Conservation (phyloP, 2,888 invertebrate genomes). For the Aethes cnicana region DNA sequence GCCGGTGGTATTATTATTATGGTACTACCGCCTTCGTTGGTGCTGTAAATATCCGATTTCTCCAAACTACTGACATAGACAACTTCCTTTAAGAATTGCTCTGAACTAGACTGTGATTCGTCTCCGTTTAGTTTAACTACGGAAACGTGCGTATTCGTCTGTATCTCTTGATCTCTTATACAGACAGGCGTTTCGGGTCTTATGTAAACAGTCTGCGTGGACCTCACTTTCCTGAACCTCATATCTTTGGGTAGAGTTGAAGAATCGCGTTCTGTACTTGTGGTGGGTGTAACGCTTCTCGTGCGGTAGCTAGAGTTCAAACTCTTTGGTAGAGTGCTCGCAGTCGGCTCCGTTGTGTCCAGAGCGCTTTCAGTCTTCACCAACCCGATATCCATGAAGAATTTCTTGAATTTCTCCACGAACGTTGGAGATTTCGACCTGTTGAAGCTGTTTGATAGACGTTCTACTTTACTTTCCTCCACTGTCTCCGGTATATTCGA, state of each 20-base stretch:
- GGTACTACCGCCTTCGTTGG: slow-evolving; percentile 70
- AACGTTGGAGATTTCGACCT: slow-evolving; percentile 73
- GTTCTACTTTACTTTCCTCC: slow-evolving; percentile 60
- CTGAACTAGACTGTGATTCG: slow-evolving; percentile 57
- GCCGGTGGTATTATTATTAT: slow-evolving; percentile 74
- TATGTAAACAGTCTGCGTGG: slow-evolving; percentile 73
- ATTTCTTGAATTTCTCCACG: slow-evolving; percentile 74
- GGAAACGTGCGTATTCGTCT: slow-evolving; percentile 65
- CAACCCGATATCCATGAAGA: slow-evolving; percentile 70
- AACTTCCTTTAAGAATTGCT: slow-evolving; percentile 57
- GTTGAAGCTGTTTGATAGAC: slow-evolving; percentile 65
- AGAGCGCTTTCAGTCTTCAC: slow-evolving; percentile 58
- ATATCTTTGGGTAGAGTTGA: slow-evolving; percentile 75
- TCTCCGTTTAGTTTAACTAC: slow-evolving; percentile 70
- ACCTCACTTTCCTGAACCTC: slow-evolving; percentile 70
- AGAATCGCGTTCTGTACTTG: slow-evolving; percentile 58
- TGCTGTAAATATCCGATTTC: slow-evolving; percentile 62
- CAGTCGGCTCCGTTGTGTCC: slow-evolving; percentile 34
- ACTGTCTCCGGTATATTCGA: slow-evolving; percentile 72
- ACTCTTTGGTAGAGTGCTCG: slow-evolving; percentile 66
- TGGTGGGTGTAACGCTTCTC: slow-evolving; percentile 58
- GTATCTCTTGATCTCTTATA: slow-evolving; percentile 47
- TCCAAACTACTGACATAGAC: slow-evolving; percentile 64
- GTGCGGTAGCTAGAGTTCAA: slow-evolving; percentile 63
- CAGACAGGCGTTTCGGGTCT: slow-evolving; percentile 58